Base-by-base conservation (phyloP, 2,113 vertebrate genomes). In the Bubalus kerabau region DNA sequence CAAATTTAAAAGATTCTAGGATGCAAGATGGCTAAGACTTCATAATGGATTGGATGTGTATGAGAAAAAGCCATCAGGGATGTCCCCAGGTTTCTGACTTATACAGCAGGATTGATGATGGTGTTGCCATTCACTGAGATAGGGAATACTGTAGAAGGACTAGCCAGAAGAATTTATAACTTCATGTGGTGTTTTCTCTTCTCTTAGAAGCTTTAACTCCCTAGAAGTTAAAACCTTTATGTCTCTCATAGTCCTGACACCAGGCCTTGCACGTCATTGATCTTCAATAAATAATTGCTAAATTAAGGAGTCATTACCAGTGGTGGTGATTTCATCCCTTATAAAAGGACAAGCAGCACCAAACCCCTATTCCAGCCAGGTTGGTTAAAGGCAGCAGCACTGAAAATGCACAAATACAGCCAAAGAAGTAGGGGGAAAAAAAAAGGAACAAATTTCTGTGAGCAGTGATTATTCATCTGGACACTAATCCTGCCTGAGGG, bases 401-500 rank as follows among this genome's bases (percentile, higher is more conserved):
- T 28, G 54, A 82, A 93, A 90, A 87, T 67, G 36, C 64, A 52
- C 32, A 67, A 60, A 50, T 80, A 95, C 40, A 80, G 90, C 94
- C 94, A 59, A 43, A 62, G 50, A 94, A 93, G 59, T 30, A 5
- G 28, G 15, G 19, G 6, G 6, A 4, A 11, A 26, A 92, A 9
- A 11, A 23, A 94, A 48, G 30, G 84, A 64, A 24, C 30, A 71
- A 36, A 74, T 85, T n/a, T 89, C 46, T 85, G 40, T 46, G 1
- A 67, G 85, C 85, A 56, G 7, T 40, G 93, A 52, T 97, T 92
- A 90, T 95, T 97, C 96, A 97, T 96, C 96, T 92, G 87, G 97
- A 97, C 93, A 92, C 86, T 84, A 93, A 97, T 94, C 89, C 96
- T 97, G 95, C 87, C 43, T 30, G 56, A 89, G 54, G 91, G 80